A percentile compares a stretch with the other conserved stretches of the same genome.
phyloP scores from a whole-genome alignment of 2,888 invertebrate species.

The Mimas tiliae region DNA sequence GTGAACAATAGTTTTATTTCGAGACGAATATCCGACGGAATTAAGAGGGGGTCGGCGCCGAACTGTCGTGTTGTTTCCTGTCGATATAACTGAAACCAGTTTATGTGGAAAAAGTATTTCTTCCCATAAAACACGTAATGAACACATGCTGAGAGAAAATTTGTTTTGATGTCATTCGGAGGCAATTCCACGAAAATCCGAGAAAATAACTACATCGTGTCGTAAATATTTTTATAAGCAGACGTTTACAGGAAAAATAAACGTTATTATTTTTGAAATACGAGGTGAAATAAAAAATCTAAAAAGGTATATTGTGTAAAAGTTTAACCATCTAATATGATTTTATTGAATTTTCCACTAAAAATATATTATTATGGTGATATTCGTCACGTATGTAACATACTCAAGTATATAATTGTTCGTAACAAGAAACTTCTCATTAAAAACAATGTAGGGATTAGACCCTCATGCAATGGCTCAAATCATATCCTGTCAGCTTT shows the following conservation, averaged over 20 bases:
- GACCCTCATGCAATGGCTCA: not conserved
- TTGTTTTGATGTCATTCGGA: constrained; percentile 18
- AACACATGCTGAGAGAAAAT: constrained; percentile 41
- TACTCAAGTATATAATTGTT: not conserved
- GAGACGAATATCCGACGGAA: constrained; percentile 52
- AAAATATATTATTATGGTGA: too few relatives aligned
- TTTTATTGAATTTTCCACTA: too few relatives aligned
- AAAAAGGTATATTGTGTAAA: too few relatives aligned
- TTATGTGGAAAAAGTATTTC: not conserved
- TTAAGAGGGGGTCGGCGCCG: constrained; percentile 68
- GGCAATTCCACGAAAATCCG: constrained; percentile 2
- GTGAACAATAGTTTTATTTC: constrained; percentile 57
- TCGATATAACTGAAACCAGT: not conserved
- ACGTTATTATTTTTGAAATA: too few relatives aligned
- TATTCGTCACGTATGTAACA: not conserved
- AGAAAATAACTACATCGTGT: constrained; percentile 4
- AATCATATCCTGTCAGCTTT: not conserved
- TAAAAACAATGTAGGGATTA: not conserved
- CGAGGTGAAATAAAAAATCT: too few relatives aligned
- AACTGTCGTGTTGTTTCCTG: constrained; percentile 38
- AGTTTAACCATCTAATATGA: too few relatives aligned
- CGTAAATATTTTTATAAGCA: not conserved
- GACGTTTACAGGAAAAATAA: not conserved
- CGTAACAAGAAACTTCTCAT: not conserved
- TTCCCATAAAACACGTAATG: constrained; percentile 35